These are phyloP conservation scores for Yponomeuta malinellus DNA, from an alignment of 2,888 invertebrate species.

Conservation along the genomic window DNA sequence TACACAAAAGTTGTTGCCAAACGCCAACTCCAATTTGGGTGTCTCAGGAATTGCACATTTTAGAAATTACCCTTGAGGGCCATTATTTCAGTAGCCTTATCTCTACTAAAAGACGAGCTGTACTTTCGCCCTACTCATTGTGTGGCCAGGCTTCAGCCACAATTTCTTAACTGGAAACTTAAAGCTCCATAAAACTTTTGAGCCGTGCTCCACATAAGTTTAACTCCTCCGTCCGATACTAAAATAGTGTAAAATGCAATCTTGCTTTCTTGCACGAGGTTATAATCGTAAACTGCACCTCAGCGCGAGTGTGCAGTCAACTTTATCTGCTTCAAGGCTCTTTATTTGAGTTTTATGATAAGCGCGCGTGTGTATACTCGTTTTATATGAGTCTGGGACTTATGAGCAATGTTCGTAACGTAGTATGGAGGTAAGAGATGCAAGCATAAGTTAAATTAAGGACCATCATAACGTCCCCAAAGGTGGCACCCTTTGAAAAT, in stretches of 20 bases:
- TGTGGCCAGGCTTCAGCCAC: constrained; percentile 17
- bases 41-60: no score
- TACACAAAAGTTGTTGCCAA: no score
- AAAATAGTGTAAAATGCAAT: constrained; percentile 59
- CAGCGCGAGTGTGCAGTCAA: constrained; percentile 41
- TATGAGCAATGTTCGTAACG: neutral
- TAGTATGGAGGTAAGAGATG: neutral
- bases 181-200: constrained; percentile 68
- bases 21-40: no score
- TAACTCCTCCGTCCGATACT: constrained; percentile 53
- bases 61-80: no score
- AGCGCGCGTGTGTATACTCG: constrained; percentile 22
- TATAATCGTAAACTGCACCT: constrained; percentile 52
- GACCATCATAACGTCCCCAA: no score
- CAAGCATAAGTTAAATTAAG: no score
- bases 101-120: no score
- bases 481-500: no score
- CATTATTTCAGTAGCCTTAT: no score
- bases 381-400: neutral
- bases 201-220: constrained; percentile 70
- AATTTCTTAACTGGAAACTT: constrained; percentile 62
- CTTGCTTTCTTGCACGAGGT: constrained; percentile 33
- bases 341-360: constrained; percentile 36
- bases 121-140: neutral
- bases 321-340: constrained; percentile 36